A percentile compares a stretch with the other conserved stretches of the same genome.
Conservation (phyloP, 2,113 vertebrate species). For the Apaloderma vittatum region DNA sequence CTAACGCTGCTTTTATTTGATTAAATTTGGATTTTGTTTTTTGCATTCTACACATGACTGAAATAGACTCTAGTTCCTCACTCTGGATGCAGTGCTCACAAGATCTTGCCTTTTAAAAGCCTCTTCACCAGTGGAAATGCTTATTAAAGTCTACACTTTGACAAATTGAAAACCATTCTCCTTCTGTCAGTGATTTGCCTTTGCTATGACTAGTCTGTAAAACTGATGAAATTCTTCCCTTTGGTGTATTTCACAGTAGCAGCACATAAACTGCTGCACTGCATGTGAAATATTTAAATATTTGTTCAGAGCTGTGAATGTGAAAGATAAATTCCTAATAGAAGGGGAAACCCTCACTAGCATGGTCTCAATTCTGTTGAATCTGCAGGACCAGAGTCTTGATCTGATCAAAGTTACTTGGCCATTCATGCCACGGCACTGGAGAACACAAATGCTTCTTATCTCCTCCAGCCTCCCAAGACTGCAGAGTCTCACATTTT, state of each 20-base stretch:
- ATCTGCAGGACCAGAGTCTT: background rate
- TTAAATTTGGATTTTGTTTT: background rate
- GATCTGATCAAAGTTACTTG: background rate
- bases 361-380: background rate
- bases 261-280: background rate
- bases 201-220: background rate
- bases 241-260: background rate
- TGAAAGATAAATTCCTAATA: background rate
- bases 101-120: background rate
- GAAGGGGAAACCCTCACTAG: background rate
- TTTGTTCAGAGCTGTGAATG: background rate
- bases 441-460: background rate
- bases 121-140: background rate
- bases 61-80: background rate
- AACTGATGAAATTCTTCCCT: background rate
- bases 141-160: background rate
- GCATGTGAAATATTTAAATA: background rate
- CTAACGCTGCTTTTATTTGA: background rate
- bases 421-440: background rate
- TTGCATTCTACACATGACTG: background rate
- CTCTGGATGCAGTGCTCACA: background rate
- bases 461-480: background rate
- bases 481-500: background rate
- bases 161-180: background rate
- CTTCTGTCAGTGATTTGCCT: background rate